Conservation (phyloP, 30 jellyfish, hydroid and myxozoan species). For the Aurelia sp. region DNA sequence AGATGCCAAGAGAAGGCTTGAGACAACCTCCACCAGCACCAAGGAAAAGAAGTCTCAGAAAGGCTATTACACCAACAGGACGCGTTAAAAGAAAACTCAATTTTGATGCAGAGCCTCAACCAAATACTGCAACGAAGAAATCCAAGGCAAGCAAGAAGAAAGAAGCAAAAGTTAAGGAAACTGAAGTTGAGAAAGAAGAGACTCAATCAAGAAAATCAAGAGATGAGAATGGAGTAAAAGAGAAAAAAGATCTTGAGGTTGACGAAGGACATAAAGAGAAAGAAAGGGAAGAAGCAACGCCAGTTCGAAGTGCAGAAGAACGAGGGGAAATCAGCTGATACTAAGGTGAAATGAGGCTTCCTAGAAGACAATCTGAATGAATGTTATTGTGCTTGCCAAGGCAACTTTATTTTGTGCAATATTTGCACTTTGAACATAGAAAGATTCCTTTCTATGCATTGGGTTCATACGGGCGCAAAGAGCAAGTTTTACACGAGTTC, state of each 20-base stretch:
- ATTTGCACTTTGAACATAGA: conserved; percentile 7
- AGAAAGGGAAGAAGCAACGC: not conserved
- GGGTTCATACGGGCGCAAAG: too few species aligned
- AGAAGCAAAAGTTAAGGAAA: too few species aligned
- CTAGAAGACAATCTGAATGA: not conserved
- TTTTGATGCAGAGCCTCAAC: conserved; percentile 24
- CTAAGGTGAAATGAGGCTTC: not conserved
- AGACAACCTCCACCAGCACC: conserved; percentile 71
- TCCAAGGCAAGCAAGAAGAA: too few species aligned
- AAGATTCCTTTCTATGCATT: too few species aligned
- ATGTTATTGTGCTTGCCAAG: not conserved
- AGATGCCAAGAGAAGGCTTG: not conserved
- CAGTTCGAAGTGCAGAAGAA: conserved; percentile 5
- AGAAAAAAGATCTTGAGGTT: not conserved
- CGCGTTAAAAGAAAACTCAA: conserved; percentile 48
- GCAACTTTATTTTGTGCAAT: conserved; percentile 1
- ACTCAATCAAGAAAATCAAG: too few species aligned
- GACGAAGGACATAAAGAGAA: not conserved
- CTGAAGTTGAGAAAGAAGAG: too few species aligned
- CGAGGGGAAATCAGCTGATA: conserved; percentile 4
- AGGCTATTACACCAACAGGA: conserved; percentile 37
- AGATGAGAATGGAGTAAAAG: not conserved
- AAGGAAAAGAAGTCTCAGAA: conserved; percentile 19
- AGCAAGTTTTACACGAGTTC: too few species aligned
- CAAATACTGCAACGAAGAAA: too few species aligned